phyloP scores from a whole-genome alignment of 2,888 invertebrate genomes.

The Drosophila basisetae region DNA sequence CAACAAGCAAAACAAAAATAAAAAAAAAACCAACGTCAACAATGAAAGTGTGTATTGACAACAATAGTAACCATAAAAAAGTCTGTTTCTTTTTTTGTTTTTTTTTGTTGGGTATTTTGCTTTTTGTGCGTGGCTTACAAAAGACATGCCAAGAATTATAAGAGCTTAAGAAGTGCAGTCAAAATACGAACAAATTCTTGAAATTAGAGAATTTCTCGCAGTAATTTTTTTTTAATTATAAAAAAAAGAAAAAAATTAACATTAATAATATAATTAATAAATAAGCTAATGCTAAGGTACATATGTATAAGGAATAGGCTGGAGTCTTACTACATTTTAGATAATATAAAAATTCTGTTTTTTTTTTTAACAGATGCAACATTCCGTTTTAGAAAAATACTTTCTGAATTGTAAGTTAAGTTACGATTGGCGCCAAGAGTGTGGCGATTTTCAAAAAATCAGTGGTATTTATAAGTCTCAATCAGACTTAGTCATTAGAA shows the following conservation, averaged over 20 bases:
- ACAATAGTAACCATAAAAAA: conserved; percentile 19
- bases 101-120: background rate
- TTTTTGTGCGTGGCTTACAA: background rate
- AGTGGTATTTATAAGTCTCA: background rate
- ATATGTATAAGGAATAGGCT: background rate
- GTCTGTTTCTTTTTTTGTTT: background rate
- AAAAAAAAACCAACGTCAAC: background rate
- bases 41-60: conserved; percentile 27
- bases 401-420: background rate
- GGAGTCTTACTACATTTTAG: rapidly evolving
- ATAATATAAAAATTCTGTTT: background rate
- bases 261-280: background rate
- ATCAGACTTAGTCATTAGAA: background rate
- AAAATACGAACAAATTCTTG: background rate
- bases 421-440: background rate
- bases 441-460: background rate
- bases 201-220: background rate
- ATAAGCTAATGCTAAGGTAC: background rate
- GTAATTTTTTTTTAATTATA: background rate
- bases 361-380: background rate
- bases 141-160: background rate
- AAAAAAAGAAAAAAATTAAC: background rate
- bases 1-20: conserved; percentile 10
- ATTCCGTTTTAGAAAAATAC: background rate
- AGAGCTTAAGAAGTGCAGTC: background rate